Evolutionary conservation across 2,797 vertebrate species (phyloP).

Genomic region (Gallinago nigripennis): DNA sequence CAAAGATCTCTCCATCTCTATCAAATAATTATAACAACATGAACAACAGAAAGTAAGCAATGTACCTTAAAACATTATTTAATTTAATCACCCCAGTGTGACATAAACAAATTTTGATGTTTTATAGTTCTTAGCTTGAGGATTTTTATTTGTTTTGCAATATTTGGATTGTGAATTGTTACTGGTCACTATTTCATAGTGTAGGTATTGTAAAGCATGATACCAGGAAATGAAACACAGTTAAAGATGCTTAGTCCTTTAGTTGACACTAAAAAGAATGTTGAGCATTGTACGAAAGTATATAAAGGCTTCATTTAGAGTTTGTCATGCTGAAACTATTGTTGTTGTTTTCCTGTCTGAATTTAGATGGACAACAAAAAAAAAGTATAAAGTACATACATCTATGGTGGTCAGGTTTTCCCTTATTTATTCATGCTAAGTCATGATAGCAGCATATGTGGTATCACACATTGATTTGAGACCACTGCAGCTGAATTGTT

Average conservation of each 20-base stretch:
- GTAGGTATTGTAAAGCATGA: neutral
- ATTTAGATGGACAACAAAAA: neutral
- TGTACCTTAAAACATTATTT: slow-evolving; percentile 76
- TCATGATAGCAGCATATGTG: neutral
- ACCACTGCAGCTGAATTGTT: neutral
- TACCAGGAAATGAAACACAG: neutral
- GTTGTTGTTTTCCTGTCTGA: neutral
- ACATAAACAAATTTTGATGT: slow-evolving; percentile 43
- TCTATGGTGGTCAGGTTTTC: neutral
- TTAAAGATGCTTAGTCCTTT: neutral
- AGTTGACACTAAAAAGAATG: neutral
- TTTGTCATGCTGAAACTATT: slow-evolving; percentile 15
- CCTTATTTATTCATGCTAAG: neutral
- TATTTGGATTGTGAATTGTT: slow-evolving; percentile 37
- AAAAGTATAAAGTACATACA: neutral
- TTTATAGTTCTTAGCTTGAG: slow-evolving; percentile 58
- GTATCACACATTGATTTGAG: neutral
- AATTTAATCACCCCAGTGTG: slow-evolving; percentile 64
- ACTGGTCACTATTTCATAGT: slow-evolving; percentile 5
- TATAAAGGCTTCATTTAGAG: slow-evolving; percentile 4
- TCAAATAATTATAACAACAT: slow-evolving; percentile 99
- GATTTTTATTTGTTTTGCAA: slow-evolving; percentile 56
- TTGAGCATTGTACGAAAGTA: neutral
- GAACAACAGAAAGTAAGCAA: slow-evolving; percentile 99
- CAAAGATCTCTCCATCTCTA: slow-evolving; percentile 99